Percentiles rank a stretch among this genome's conserved stretches.
Conservation (phyloP, 2,888 invertebrate genomes). For the Cerceris rybyensis region DNA sequence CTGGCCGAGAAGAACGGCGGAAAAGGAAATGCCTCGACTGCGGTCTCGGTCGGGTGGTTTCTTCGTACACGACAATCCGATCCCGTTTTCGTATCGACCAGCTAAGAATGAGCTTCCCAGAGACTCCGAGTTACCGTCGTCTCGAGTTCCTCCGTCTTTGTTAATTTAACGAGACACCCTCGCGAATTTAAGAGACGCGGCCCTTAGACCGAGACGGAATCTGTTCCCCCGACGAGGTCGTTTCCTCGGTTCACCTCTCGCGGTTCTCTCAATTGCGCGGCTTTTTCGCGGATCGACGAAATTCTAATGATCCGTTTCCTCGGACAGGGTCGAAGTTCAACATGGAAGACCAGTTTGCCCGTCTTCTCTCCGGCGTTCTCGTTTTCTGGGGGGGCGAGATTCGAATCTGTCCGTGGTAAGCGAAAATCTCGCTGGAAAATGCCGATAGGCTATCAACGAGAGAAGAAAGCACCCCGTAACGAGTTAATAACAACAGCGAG, state of each 20-base stretch:
- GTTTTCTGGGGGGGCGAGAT: no score
- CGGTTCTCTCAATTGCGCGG: no score
- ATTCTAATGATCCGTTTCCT: no score
- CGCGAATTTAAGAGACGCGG: not conserved
- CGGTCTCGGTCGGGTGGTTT: not conserved
- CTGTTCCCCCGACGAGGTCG: no score
- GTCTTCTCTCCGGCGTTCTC: no score
- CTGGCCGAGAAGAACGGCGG: constrained; percentile 14
- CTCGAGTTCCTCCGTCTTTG: not conserved
- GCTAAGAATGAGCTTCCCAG: not conserved
- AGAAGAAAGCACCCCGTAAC: not conserved
- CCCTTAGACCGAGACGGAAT: no score
- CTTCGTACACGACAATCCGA: constrained; percentile 10
- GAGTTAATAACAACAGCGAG: constrained; percentile 10
- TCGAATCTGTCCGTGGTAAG: no score
- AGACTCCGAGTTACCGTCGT: not conserved
- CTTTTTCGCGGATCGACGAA: no score
- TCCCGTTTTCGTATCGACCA: not conserved
- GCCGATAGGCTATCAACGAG: not conserved
- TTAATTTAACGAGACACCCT: not conserved
- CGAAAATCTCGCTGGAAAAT: not conserved
- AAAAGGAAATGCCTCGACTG: constrained; percentile 12
- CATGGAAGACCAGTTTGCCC: no score
- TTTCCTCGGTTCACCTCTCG: no score
- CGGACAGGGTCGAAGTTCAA: no score